Evolutionary conservation across 2,888 invertebrate species (phyloP).

Genomic region (Caenorhabditis uteleia): DNA sequence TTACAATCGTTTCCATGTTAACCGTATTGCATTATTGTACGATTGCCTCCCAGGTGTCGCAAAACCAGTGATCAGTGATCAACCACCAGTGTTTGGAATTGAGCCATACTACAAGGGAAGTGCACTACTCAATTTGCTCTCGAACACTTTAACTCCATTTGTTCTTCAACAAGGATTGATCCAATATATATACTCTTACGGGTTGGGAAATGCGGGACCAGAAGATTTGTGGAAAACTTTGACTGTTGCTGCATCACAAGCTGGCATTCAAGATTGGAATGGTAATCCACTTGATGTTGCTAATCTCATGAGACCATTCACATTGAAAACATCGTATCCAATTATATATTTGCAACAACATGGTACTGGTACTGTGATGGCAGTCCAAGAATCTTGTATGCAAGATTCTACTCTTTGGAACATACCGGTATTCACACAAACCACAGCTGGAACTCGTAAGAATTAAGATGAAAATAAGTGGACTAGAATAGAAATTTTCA

Average conservation of each 20-base stretch:
- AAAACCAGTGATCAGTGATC: slow-evolving; percentile 33
- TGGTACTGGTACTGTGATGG: slow-evolving; percentile 12
- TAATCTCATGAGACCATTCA: slow-evolving; percentile 36
- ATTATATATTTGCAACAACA: slow-evolving; percentile 15
- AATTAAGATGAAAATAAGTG: too few relatives aligned
- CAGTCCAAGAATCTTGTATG: slow-evolving; percentile 24
- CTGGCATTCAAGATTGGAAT: slow-evolving; percentile 40
- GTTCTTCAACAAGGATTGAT: slow-evolving; percentile 17
- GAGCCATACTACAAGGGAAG: slow-evolving; percentile 39
- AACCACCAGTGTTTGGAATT: slow-evolving; percentile 29
- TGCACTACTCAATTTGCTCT: slow-evolving; percentile 33
- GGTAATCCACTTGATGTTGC: slow-evolving; percentile 30
- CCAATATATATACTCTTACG: slow-evolving; percentile 8
- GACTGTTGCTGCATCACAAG: slow-evolving; percentile 8
- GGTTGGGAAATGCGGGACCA: slow-evolving; percentile 18
- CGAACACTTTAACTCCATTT: slow-evolving; percentile 13
- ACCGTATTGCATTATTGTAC: slow-evolving; percentile 24
- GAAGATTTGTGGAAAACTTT: slow-evolving; percentile 17
- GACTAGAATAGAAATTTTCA: too few relatives aligned
- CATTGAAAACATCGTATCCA: slow-evolving; percentile 36
- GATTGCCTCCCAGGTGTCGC: slow-evolving; percentile 20
- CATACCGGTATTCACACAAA: slow-evolving; percentile 29
- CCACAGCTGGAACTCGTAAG: neutral
- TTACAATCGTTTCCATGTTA: slow-evolving; percentile 33
- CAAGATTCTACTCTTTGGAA: slow-evolving; percentile 15